Percentiles rank a stretch among this genome's conserved stretches.
Conservation (phyloP, 2,113 vertebrate genomes). For the Lucifuga dentata region DNA sequence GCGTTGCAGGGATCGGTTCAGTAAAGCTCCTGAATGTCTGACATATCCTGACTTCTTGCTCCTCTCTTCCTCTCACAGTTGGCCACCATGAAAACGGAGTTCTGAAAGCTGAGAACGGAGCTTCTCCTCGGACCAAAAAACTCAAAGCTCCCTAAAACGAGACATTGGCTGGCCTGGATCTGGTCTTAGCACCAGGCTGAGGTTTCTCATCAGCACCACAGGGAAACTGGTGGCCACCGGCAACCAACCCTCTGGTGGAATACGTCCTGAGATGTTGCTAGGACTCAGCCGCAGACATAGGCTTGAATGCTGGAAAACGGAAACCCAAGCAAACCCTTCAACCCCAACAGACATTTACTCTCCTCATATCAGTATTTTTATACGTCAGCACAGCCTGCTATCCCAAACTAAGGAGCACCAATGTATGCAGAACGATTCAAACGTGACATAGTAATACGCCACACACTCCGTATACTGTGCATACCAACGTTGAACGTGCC, state of each 20-base stretch:
- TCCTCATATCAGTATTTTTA: constrained; percentile 75
- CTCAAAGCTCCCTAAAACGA: constrained; percentile 90
- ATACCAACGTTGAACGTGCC: constrained; percentile 53
- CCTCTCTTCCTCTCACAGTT: constrained; percentile 52
- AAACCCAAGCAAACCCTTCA: constrained; percentile 64
- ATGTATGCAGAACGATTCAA: constrained; percentile 55
- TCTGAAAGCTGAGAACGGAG: constrained; percentile 93
- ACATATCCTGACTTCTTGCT: constrained; percentile 2
- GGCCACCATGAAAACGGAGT: constrained; percentile 95
- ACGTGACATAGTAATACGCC: constrained; percentile 36
- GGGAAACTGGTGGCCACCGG: constrained; percentile 43
- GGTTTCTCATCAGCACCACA: constrained; percentile 54
- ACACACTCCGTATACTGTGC: constrained; percentile 23
- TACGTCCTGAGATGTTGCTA: constrained; percentile 45
- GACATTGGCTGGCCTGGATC: constrained; percentile 49
- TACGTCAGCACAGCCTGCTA: constrained; percentile 60
- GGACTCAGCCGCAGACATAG: constrained; percentile 63
- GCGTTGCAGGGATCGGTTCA: too few species aligned
- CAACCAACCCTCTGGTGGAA: constrained; percentile 43
- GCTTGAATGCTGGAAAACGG: constrained; percentile 72
- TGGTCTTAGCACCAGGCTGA: constrained; percentile 36
- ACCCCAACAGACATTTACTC: constrained; percentile 71
- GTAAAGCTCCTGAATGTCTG: neutral
- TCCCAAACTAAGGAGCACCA: constrained; percentile 47
- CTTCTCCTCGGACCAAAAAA: constrained; percentile 94